phyloP scores from a whole-genome alignment of 2,113 vertebrate species.

The Etheostoma cragini region DNA sequence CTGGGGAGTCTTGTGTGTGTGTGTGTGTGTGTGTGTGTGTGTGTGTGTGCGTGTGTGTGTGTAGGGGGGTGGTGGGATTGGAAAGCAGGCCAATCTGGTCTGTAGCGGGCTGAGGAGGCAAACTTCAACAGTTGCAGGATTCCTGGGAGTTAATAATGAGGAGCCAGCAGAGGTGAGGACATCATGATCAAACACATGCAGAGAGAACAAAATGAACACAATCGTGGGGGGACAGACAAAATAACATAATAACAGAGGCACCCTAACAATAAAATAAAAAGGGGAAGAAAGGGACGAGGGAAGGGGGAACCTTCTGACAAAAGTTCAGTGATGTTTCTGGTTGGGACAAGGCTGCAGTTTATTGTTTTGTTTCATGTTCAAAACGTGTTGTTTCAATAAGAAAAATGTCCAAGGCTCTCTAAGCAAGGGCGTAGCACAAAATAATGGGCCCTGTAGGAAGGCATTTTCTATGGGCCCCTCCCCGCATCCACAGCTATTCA shows the following conservation, averaged over 20 bases:
- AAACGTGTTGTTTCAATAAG: not conserved
- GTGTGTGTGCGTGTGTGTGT: slow-evolving; percentile 4
- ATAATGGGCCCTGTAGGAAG: too few relatives aligned
- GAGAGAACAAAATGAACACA: slow-evolving; percentile 58
- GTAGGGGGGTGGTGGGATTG: not conserved
- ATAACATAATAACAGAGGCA: slow-evolving; percentile 25
- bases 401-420: not conserved
- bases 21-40: slow-evolving; percentile 8
- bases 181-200: slow-evolving; percentile 62
- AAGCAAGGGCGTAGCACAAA: too few relatives aligned
- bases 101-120: slow-evolving; percentile 27
- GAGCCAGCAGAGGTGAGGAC: slow-evolving; percentile 55
- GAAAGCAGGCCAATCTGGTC: slow-evolving; percentile 11
- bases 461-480: too few relatives aligned
- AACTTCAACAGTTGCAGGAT: slow-evolving; percentile 44
- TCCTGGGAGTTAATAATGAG: slow-evolving; percentile 64
- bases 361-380: not conserved
- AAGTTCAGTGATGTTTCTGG: slow-evolving; percentile 11
- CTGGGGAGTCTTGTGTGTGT: not conserved
- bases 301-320: not conserved
- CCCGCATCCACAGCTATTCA: too few relatives aligned
- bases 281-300: slow-evolving; percentile 4
- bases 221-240: slow-evolving; percentile 16
- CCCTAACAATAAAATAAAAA: slow-evolving; percentile 14
- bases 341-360: slow-evolving; percentile 9